Conservation (phyloP, 2,888 invertebrate genomes). For the Anorthoa munda region DNA sequence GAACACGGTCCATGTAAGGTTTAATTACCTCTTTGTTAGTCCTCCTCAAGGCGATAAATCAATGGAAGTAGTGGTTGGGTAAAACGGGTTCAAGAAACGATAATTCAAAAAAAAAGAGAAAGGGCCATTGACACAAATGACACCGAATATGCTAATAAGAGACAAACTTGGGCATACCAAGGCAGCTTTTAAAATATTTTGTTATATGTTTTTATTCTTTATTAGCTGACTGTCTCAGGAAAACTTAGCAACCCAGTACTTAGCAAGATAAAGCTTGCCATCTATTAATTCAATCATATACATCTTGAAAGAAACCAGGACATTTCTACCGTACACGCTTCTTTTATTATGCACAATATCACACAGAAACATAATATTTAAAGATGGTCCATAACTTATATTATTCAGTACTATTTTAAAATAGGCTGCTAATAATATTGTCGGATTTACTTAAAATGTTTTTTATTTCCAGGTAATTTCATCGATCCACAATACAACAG, state of each 20-base stretch:
- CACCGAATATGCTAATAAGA: neutral
- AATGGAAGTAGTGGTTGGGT: neutral
- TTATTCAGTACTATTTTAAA: neutral
- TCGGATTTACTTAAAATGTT: neutral
- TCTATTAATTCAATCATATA: neutral
- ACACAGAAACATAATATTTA: neutral
- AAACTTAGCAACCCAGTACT: neutral
- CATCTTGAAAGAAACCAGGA: neutral
- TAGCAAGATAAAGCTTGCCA: neutral
- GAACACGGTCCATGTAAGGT: neutral
- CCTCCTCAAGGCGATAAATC: neutral
- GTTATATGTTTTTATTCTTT: neutral
- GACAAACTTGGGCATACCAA: neutral
- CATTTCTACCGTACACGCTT: no score
- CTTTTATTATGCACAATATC: neutral
- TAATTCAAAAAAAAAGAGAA: slow-evolving; percentile 10
- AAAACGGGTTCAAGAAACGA: slow-evolving; percentile 11
- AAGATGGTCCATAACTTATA: neutral
- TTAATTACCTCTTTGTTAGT: neutral
- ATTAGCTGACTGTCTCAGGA: neutral
- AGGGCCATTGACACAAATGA: slow-evolving; percentile 16
- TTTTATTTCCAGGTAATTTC: slow-evolving; percentile 80
- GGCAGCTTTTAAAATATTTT: neutral
- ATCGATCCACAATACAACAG: slow-evolving; percentile 77
- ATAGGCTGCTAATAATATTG: neutral